Evolutionary conservation across 2,888 invertebrate species (phyloP).

Genomic region (Mylabris sibirica): DNA sequence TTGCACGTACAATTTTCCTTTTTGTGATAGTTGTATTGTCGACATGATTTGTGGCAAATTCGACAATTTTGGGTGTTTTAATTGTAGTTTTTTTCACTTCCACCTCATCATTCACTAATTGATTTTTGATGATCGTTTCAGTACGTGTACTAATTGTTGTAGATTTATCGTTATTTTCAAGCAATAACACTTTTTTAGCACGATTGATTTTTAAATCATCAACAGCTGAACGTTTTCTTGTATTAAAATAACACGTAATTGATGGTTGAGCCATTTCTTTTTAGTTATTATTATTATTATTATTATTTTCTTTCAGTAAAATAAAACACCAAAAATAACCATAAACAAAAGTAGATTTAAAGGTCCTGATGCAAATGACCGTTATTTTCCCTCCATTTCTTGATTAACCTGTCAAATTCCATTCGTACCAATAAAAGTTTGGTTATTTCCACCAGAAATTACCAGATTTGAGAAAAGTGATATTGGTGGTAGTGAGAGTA

Average conservation of each 20-base stretch:
- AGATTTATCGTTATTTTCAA: constrained; percentile 46
- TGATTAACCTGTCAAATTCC: background rate
- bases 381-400: constrained; percentile 49
- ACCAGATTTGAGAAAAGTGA: background rate
- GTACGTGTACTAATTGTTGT: background rate
- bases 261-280: constrained; percentile 77
- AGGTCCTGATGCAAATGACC: constrained; percentile 41
- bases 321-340: constrained; percentile 22
- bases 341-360: constrained; percentile 42
- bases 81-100: background rate
- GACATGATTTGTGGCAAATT: constrained; percentile 15
- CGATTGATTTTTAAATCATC: constrained; percentile 67
- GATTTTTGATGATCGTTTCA: background rate
- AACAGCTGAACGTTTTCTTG: constrained; percentile 76
- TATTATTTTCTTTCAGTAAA: constrained; percentile 25
- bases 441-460: background rate
- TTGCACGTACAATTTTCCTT: constrained; percentile 20
- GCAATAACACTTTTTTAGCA: constrained; percentile 64
- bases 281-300: no score
- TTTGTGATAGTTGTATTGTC: constrained; percentile 6
- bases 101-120: background rate
- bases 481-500: background rate
- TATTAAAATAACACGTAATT: constrained; percentile 77
- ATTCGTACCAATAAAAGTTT: background rate
- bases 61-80: constrained; percentile 9